Conservation (phyloP, 2,113 vertebrate genomes). For the Fulica atra region DNA sequence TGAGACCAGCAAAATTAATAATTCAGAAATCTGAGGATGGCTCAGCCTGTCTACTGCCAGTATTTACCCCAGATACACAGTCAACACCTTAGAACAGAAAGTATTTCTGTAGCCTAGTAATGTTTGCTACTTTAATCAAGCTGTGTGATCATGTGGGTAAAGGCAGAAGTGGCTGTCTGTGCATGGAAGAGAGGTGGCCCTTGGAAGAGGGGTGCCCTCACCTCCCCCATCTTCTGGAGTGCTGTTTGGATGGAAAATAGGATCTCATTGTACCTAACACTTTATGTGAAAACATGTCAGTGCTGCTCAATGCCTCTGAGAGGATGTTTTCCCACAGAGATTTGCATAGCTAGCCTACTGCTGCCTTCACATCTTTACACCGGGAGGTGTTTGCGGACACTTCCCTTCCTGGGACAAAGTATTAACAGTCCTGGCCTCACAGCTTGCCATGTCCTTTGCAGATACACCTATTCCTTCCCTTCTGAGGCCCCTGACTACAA, state of each 20-base stretch:
- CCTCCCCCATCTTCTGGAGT: background rate
- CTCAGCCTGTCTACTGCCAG: background rate
- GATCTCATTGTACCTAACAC: background rate
- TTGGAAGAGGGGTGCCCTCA: background rate
- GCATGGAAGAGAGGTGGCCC: background rate
- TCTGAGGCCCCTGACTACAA: background rate
- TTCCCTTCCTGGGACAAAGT: background rate
- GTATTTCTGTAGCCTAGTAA: background rate
- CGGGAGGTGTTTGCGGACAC: background rate
- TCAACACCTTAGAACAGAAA: background rate
- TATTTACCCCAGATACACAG: background rate
- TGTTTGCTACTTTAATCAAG: background rate
- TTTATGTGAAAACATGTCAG: slow-evolving; percentile 43
- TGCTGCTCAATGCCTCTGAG: background rate
- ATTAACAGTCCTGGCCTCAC: background rate
- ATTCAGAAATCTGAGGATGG: background rate
- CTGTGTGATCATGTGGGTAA: background rate
- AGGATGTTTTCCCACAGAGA: slow-evolving; percentile 48
- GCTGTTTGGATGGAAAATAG: background rate
- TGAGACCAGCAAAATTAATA: background rate
- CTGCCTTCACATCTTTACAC: background rate
- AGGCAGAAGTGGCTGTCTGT: background rate
- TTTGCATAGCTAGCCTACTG: slow-evolving; percentile 13
- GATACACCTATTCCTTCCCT: background rate
- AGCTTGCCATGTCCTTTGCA: background rate